These are phyloP conservation scores for Syngnathus typhle DNA, from an alignment of 2,113 vertebrate species.

Conservation along the genomic window DNA sequence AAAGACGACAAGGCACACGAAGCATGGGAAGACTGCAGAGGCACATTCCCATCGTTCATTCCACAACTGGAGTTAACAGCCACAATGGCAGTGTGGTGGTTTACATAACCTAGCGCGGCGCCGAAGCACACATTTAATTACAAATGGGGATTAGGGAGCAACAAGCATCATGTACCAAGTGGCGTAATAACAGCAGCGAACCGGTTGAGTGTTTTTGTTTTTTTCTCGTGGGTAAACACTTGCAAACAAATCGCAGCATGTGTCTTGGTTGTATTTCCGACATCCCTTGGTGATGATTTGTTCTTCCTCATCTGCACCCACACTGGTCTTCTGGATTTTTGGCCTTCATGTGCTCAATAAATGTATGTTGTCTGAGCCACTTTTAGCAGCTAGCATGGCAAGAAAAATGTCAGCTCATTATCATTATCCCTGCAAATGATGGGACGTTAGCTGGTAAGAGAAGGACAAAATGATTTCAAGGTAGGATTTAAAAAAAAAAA, in stretches of 20 bases:
- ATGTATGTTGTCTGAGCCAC: slow-evolving; percentile 20
- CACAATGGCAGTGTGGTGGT: slow-evolving; percentile 39
- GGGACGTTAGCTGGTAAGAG: slow-evolving; percentile 15
- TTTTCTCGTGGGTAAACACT: slow-evolving; percentile 41
- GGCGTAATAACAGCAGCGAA: slow-evolving; percentile 39
- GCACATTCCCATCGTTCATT: slow-evolving; percentile 10
- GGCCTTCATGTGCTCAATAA: slow-evolving; percentile 2
- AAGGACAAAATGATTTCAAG: slow-evolving; percentile 25
- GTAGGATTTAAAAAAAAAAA: too few relatives aligned
- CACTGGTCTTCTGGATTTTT: slow-evolving; percentile 6
- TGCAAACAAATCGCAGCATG: slow-evolving; percentile 37
- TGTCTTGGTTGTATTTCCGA: slow-evolving; percentile 28
- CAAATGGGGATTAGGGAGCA: slow-evolving; percentile 59
- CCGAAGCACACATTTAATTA: slow-evolving; percentile 64
- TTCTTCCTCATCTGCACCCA: background rate
- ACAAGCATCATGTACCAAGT: slow-evolving; percentile 39
- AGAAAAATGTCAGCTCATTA: slow-evolving; percentile 31
- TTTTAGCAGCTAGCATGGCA: slow-evolving; percentile 13
- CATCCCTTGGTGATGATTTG: slow-evolving; percentile 26
- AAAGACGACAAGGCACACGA: slow-evolving; percentile 5
- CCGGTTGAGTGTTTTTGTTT: slow-evolving; percentile 36
- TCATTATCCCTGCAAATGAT: slow-evolving; percentile 16
- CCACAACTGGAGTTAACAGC: slow-evolving; percentile 16
- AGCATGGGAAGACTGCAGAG: slow-evolving; percentile 22
- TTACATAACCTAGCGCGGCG: slow-evolving; percentile 55